A percentile compares a stretch with the other conserved stretches of the same genome.
Evolutionary conservation across 2,888 invertebrate species (phyloP).

Genomic region (Pteria penguin): DNA sequence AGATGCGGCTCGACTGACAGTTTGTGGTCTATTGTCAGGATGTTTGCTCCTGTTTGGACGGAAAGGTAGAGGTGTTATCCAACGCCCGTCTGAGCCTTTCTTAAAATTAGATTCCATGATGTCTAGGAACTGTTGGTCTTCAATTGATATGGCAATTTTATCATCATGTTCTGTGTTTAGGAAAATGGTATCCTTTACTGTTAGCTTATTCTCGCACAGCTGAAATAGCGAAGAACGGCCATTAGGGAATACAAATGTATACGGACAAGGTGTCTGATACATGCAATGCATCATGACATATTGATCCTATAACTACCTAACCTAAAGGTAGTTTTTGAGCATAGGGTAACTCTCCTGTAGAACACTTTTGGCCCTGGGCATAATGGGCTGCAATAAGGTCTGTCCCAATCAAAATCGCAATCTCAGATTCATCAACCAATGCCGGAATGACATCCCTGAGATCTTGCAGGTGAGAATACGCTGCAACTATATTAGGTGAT

Average conservation of each 20-base stretch:
- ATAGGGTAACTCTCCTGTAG: not conserved
- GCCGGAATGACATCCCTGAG: not conserved
- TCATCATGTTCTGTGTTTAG: conserved; percentile 21
- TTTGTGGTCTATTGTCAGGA: conserved; percentile 15
- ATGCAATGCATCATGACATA: not conserved
- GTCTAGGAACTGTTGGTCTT: conserved; percentile 20
- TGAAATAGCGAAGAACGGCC: not conserved
- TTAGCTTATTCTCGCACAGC: not conserved
- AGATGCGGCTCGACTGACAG: not conserved
- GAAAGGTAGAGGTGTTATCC: conserved; percentile 18
- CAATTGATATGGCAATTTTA: conserved; percentile 11
- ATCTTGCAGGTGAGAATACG: not conserved
- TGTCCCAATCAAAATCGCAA: conserved; percentile 11
- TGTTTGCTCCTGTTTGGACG: not conserved
- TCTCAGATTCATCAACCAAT: not conserved
- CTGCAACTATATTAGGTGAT: not conserved
- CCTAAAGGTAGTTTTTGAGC: conserved; percentile 16
- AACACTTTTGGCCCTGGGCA: conserved; percentile 1
- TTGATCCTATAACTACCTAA: conserved; percentile 15
- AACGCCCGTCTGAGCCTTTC: conserved; percentile 2
- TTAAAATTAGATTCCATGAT: conserved; percentile 13
- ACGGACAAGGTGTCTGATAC: not conserved
- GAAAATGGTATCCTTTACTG: conserved; percentile 4
- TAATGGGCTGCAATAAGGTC: conserved; percentile 10
- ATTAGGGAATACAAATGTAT: not conserved